Percentiles rank a stretch among this genome's conserved stretches.
Conservation (phyloP, 1,140 invertebrate species). For the Protaetia brevitarsis region DNA sequence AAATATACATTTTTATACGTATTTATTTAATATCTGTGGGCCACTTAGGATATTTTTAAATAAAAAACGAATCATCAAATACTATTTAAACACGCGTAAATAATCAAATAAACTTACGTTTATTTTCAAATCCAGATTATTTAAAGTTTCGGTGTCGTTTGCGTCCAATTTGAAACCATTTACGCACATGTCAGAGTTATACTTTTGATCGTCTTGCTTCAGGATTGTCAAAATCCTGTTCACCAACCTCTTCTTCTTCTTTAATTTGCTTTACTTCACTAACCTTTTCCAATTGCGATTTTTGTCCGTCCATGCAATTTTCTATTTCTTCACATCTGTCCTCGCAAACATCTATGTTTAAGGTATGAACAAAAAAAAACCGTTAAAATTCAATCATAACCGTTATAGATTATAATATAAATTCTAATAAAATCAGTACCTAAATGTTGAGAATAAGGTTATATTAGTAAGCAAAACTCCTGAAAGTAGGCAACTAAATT, state of each 20-base stretch:
- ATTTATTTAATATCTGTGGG: no score
- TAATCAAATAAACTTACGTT: background rate
- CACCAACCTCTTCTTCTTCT: background rate
- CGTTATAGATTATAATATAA: background rate
- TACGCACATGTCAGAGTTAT: background rate
- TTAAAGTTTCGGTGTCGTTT: background rate
- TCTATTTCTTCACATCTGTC: background rate
- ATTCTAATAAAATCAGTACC: no score
- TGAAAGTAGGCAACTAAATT: no score
- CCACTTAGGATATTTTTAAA: no score
- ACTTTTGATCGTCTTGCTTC: background rate
- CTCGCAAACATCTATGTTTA: background rate
- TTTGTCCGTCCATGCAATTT: background rate
- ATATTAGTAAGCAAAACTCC: no score
- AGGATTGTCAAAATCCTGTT: background rate
- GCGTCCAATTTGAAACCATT: slow-evolving; percentile 16
- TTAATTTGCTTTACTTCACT: background rate
- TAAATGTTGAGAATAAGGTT: no score
- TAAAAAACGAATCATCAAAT: no score
- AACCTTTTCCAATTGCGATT: background rate
- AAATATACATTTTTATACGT: no score
- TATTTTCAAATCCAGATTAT: slow-evolving; percentile 19
- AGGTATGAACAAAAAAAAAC: no score
- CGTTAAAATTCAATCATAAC: slow-evolving; percentile 5
- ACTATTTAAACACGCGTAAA: background rate